These are phyloP conservation scores for Panzeria rudis DNA, from an alignment of 2,888 invertebrate genomes.

Conservation along the genomic window DNA sequence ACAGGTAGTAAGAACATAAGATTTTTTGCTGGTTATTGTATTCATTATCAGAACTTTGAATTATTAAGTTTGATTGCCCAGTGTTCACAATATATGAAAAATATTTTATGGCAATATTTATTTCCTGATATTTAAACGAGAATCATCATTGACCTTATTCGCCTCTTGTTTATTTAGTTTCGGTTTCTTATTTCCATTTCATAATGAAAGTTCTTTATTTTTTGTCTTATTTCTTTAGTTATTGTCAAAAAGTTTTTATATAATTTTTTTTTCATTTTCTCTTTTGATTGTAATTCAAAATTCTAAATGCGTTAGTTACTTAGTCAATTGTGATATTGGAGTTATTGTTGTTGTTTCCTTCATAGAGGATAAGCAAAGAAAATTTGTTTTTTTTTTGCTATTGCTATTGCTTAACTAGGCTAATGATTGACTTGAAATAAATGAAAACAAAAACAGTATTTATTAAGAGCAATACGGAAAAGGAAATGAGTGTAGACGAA, in stretches of 20 bases:
- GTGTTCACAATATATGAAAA: neutral
- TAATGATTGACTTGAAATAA: constrained; percentile 59
- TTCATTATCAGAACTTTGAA: too few relatives aligned
- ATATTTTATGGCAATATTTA: neutral
- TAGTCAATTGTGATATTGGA: constrained; percentile 42
- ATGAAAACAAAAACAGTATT: constrained; percentile 24
- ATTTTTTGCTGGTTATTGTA: too few relatives aligned
- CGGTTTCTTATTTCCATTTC: constrained; percentile 16
- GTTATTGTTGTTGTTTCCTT: constrained; percentile 3
- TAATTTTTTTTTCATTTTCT: neutral
- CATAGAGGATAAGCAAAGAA: constrained; percentile 29
- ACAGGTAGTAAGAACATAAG: too few relatives aligned
- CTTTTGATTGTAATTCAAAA: constrained; percentile 44
- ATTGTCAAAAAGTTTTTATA: neutral
- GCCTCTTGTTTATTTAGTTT: neutral
- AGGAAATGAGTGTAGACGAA: constrained; percentile 50
- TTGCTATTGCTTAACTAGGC: constrained; percentile 62
- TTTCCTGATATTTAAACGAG: neutral
- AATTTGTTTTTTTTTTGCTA: constrained; percentile 27
- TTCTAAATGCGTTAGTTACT: constrained; percentile 63
- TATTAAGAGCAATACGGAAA: constrained; percentile 20
- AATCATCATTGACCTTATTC: too few relatives aligned
- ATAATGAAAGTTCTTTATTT: constrained; percentile 17
- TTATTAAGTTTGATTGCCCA: neutral
- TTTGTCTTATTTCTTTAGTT: neutral